phyloP scores from a whole-genome alignment of 2,113 vertebrate species.

The Pica pica region DNA sequence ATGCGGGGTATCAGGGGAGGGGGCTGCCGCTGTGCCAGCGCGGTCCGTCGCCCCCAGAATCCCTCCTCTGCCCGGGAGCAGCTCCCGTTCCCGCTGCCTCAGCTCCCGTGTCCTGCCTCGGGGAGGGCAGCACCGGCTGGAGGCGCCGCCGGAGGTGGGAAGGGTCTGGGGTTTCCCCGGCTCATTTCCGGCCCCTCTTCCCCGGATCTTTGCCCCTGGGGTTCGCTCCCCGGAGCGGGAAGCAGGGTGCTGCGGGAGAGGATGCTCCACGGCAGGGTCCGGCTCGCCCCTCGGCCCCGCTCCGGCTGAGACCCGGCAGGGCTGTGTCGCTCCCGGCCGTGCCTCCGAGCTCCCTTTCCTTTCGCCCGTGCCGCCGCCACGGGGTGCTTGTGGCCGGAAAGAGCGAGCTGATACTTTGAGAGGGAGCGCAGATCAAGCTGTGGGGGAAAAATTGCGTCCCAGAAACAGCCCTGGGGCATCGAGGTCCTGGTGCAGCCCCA shows the following conservation, averaged over 20 bases:
- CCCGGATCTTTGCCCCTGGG: fast-evolving
- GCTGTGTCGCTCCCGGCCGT: background rate
- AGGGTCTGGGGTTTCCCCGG: background rate
- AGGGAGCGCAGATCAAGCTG: background rate
- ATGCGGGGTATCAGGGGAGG: background rate
- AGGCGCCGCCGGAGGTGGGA: background rate
- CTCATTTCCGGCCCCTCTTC: background rate
- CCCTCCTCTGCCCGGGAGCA: background rate
- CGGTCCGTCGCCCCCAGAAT: fast-evolving
- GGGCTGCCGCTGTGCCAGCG: background rate
- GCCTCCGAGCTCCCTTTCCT: background rate
- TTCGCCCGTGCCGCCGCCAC: fast-evolving
- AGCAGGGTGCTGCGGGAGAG: too few species aligned
- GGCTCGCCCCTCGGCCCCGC: background rate
- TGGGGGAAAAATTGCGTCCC: background rate
- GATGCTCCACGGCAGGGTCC: background rate
- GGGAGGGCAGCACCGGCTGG: background rate
- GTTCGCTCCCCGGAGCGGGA: fast-evolving
- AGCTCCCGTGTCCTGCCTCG: fast-evolving
- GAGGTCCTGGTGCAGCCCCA: background rate
- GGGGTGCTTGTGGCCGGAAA: background rate
- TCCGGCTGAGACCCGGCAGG: background rate
- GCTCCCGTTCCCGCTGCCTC: background rate
- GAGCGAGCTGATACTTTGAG: background rate
- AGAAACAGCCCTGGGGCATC: background rate